A percentile compares a stretch with the other conserved stretches of the same genome.
Evolutionary conservation across 2,797 vertebrate species (phyloP).

Genomic region (Ispidina lecontei): DNA sequence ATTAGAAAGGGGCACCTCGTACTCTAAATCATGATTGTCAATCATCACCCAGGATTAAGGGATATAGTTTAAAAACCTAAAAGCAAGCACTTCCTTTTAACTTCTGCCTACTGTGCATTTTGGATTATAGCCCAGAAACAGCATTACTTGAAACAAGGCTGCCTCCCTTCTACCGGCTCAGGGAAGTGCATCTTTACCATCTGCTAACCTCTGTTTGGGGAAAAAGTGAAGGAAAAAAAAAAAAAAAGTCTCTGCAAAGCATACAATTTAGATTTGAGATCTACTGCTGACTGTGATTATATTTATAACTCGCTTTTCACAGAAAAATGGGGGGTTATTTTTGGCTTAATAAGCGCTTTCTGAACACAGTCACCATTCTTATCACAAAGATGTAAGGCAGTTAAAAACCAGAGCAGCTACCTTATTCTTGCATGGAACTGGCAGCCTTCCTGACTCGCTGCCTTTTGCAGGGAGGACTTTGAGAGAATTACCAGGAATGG

Average conservation of each 20-base stretch:
- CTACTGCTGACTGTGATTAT: slow-evolving; percentile 62
- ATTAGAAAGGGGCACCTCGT: slow-evolving; percentile 99
- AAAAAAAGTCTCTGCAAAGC: slow-evolving; percentile 61
- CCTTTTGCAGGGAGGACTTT: background rate
- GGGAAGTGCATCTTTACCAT: slow-evolving; percentile 77
- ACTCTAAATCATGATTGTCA: slow-evolving; percentile 99
- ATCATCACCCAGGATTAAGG: slow-evolving; percentile 99
- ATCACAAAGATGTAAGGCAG: slow-evolving; percentile 67
- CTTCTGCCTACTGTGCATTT: slow-evolving; percentile 94
- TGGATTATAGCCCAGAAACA: slow-evolving; percentile 85
- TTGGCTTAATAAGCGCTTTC: slow-evolving; percentile 65
- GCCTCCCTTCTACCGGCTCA: slow-evolving; percentile 89
- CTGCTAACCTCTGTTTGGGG: slow-evolving; percentile 36
- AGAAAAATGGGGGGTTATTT: slow-evolving; percentile 73
- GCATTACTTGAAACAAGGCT: slow-evolving; percentile 94
- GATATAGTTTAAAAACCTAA: slow-evolving; percentile 99
- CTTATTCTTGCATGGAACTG: background rate
- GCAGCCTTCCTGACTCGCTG: slow-evolving; percentile 3
- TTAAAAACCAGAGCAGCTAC: slow-evolving; percentile 53
- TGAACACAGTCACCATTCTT: slow-evolving; percentile 37
- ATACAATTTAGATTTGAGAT: slow-evolving; percentile 60
- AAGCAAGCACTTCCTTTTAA: slow-evolving; percentile 97
- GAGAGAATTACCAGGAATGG: background rate
- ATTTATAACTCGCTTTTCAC: slow-evolving; percentile 61
- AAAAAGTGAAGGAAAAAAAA: background rate